A percentile compares a stretch with the other conserved stretches of the same genome.
phyloP scores from a whole-genome alignment of 2,113 vertebrate genomes.

The Fregata magnificens region DNA sequence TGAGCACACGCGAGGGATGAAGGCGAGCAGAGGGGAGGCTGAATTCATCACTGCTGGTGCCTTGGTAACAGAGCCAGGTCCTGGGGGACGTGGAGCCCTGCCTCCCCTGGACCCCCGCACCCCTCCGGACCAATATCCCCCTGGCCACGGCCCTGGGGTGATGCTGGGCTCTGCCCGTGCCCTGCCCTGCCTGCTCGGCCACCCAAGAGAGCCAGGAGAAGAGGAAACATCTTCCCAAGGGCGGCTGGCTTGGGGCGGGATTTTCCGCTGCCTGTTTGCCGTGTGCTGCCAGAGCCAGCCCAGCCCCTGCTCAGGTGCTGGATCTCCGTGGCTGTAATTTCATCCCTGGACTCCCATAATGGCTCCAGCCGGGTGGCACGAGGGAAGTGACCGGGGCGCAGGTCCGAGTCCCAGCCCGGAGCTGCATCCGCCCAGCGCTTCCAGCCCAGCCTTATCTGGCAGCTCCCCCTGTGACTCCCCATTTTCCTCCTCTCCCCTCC shows the following conservation, averaged over 20 bases:
- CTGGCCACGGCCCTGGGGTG: accelerated
- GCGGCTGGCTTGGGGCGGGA: neutral
- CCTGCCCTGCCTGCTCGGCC: neutral
- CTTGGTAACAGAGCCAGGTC: neutral
- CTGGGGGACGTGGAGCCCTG: too few relatives aligned
- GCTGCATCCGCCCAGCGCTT: slow-evolving; percentile 25
- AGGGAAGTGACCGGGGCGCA: slow-evolving; percentile 32
- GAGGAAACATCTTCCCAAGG: neutral
- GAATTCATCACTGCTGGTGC: neutral
- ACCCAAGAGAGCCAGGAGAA: neutral
- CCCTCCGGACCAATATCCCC: accelerated
- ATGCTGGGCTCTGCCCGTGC: neutral
- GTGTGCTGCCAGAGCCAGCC: neutral
- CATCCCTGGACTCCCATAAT: neutral
- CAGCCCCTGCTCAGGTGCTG: slow-evolving; percentile 12
- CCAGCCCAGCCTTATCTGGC: slow-evolving; percentile 19
- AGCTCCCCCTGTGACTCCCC: neutral
- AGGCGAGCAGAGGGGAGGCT: neutral
- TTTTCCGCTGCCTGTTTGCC: slow-evolving; percentile 14
- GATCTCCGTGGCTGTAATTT: slow-evolving; percentile 1
- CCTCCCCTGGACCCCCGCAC: neutral
- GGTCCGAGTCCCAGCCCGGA: neutral
- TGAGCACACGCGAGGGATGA: neutral
- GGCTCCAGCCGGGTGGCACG: neutral
- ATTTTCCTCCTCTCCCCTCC: slow-evolving; percentile 14